Conservation (phyloP, 2,888 invertebrate species). For the Epistrophella euchroma region DNA sequence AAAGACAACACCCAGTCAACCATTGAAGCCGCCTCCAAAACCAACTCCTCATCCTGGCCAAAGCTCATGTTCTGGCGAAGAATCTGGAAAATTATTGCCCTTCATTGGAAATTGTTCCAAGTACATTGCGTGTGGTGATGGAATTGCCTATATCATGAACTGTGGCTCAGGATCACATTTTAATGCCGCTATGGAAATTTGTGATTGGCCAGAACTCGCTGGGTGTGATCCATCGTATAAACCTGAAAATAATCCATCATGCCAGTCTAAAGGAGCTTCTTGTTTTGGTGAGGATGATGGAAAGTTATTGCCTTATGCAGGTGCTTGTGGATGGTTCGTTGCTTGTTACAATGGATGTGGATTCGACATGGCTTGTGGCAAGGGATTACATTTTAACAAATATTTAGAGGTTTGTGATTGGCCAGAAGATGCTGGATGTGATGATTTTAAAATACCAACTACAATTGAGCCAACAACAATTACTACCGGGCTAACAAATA, state of each 20-base stretch:
- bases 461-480: background rate
- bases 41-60: background rate
- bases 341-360: slow-evolving; percentile 20
- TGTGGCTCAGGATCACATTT: slow-evolving; percentile 20
- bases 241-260: background rate
- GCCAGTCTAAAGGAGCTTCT: slow-evolving; percentile 3
- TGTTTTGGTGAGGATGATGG: background rate
- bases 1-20: background rate
- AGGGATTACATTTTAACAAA: slow-evolving; percentile 76
- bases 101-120: slow-evolving; percentile 7
- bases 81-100: background rate
- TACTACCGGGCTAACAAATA: background rate
- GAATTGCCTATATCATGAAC: slow-evolving; percentile 7
- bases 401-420: slow-evolving; percentile 75
- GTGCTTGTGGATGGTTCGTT: slow-evolving; percentile 39
- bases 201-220: slow-evolving; percentile 76
- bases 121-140: slow-evolving; percentile 16
- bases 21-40: background rate
- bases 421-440: slow-evolving; percentile 76
- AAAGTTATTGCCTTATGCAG: slow-evolving; percentile 35
- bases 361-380: slow-evolving; percentile 48
- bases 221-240: slow-evolving; percentile 71
- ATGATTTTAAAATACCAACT: background rate
- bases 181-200: background rate
- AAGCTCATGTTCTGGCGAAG: slow-evolving; percentile 5